Evolutionary conservation across 2,888 invertebrate genomes (phyloP), one percentile per base, ranked within the genome.

Genomic region (Carterocephalus palaemon): DNA sequence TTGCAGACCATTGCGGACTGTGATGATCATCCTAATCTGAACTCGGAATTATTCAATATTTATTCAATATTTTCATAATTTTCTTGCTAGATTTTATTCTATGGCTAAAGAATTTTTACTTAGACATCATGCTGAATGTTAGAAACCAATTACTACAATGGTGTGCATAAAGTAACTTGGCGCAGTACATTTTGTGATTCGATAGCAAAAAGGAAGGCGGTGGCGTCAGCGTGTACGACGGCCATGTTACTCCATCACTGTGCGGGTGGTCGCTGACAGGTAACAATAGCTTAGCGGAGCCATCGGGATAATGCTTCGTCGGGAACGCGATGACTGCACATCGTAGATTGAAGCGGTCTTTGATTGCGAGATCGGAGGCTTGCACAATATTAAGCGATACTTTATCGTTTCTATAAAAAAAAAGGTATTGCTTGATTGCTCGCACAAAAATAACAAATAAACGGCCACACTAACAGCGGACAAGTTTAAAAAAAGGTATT

Each of bases 281-380:
- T 64, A 75, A 78, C 77, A 77, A 72, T 68, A 69, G 69, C 70
- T 67, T 52, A 56, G 67, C 59, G 57, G 61, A 38, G 59, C 59
- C 60, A 60, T 59, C 53, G 60, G 54, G 56, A 60, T 61, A 59
- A 70, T 64, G 69, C 67, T 64, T 71, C 73, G 72, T 80, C 70
- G 78, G 66, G 63, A 55, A 56, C 55, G 59, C 53, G 54, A 42
- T 46, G 38, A 42, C 59, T 49, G 51, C 53, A 60, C 54, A 67
- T 60, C 60, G 57, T 56, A 51, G 50, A 55, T 54, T 47, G 50
- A 60, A 58, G 55, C 64, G 62, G 62, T 67, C 49, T 49, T 49
- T 54, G 51, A 54, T 55, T 48, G 52, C 48, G 29, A 46, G 47
- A 49, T 48, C 49, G 51, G 33, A 28, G 29, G 2, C 8, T 1